Evolutionary conservation across 30 jellyfish, hydroid and myxozoan genomes (phyloP).

Genomic region (Chironex yamaguchii): DNA sequence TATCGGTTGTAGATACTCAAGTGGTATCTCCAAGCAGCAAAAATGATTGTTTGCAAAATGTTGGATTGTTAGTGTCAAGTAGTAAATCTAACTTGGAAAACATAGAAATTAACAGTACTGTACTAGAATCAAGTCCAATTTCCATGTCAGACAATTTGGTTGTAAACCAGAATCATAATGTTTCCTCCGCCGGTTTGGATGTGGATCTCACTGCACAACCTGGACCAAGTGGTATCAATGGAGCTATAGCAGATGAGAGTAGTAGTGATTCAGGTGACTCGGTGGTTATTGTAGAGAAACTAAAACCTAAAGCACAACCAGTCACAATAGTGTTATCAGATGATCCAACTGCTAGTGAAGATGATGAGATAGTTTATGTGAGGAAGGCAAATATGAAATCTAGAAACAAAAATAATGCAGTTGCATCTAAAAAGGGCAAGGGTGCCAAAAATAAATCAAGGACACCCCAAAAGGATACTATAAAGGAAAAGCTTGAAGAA

Average conservation of each 20-base stretch:
- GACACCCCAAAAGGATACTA: not conserved
- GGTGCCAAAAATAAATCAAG: not conserved
- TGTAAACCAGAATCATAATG: no score
- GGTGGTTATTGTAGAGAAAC: not conserved
- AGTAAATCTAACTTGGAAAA: no score
- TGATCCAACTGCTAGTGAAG: not conserved
- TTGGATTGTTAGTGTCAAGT: no score
- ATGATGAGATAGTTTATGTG: not conserved
- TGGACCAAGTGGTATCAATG: not conserved
- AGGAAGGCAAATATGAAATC: not conserved
- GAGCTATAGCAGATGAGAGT: not conserved
- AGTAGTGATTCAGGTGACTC: not conserved
- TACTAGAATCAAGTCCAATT: no score
- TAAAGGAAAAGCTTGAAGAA: conserved; percentile 63
- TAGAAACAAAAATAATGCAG: not conserved
- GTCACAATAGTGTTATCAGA: not conserved
- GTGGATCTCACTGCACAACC: no score
- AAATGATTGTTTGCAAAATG: no score
- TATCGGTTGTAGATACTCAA: no score
- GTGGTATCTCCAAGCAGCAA: no score
- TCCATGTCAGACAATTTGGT: no score
- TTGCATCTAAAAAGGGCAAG: not conserved
- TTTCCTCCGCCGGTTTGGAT: no score
- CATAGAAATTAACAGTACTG: no score
- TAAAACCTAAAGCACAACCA: not conserved